These are phyloP conservation scores for Lasaia peninsularis DNA, from an alignment of 1,140 invertebrate genomes.

Conservation along the genomic window DNA sequence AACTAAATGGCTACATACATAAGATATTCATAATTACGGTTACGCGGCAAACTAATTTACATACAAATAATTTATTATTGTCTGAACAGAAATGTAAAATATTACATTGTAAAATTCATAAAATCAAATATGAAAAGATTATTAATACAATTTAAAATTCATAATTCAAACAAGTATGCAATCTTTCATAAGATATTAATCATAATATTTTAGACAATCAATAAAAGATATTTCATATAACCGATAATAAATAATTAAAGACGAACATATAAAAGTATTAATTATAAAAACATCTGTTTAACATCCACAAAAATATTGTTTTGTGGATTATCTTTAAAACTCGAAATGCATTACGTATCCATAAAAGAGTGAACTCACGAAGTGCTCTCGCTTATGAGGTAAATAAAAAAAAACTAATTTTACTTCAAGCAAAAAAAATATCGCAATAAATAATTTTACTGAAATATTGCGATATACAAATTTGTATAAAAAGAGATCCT, in stretches of 20 bases:
- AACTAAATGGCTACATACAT: background rate
- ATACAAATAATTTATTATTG: conserved; percentile 6
- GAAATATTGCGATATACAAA: background rate
- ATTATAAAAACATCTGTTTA: background rate
- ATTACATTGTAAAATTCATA: background rate
- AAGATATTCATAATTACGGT: background rate
- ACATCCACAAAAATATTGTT: background rate
- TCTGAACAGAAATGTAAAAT: background rate
- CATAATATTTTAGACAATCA: background rate
- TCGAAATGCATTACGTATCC: too few relatives aligned
- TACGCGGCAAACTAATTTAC: background rate
- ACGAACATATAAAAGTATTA: background rate
- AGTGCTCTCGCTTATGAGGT: too few relatives aligned
- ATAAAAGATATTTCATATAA: background rate
- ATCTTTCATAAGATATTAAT: background rate
- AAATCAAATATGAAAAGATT: too few relatives aligned
- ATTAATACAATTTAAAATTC: background rate
- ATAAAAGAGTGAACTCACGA: too few relatives aligned
- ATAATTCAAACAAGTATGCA: background rate
- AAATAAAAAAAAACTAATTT: too few relatives aligned
- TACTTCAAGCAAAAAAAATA: too few relatives aligned
- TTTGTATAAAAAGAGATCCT: background rate
- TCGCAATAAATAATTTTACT: too few relatives aligned
- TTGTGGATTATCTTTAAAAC: background rate
- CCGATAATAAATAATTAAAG: background rate